phyloP scores from a whole-genome alignment of 1,140 invertebrate genomes.

The Anastrepha ludens region DNA sequence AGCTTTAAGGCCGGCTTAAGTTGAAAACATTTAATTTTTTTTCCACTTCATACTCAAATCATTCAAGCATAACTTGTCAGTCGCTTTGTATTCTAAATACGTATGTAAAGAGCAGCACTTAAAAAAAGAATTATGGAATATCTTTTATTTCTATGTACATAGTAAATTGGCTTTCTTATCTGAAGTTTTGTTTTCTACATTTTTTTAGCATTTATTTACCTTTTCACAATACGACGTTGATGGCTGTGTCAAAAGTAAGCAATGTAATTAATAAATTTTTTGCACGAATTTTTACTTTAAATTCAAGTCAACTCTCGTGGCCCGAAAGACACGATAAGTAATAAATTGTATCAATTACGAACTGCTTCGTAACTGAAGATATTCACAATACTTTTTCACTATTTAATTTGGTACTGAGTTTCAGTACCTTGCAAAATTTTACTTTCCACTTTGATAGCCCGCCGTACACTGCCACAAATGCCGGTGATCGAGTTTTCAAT shows the following conservation, averaged over 20 bases:
- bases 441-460: not conserved
- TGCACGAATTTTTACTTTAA: not conserved
- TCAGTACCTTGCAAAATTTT: not conserved
- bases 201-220: slow-evolving; percentile 4
- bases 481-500: slow-evolving; percentile 30
- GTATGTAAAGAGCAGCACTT: not conserved
- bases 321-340: too few species aligned
- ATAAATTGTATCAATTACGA: too few species aligned
- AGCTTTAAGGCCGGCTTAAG: not conserved
- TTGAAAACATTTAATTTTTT: not conserved
- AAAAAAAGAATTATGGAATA: not conserved
- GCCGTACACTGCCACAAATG: slow-evolving; percentile 41
- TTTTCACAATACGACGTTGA: not conserved
- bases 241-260: not conserved
- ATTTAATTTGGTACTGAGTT: not conserved
- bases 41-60: not conserved
- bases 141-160: not conserved
- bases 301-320: not conserved
- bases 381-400: slow-evolving; percentile 2
- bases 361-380: too few species aligned
- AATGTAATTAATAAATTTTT: not conserved
- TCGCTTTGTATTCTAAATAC: not conserved
- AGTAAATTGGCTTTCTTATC: not conserved
- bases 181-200: not conserved
- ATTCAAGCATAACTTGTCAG: not conserved